Evolutionary conservation across 1,140 invertebrate genomes (phyloP).

Genomic region (Drosophila dunni): DNA sequence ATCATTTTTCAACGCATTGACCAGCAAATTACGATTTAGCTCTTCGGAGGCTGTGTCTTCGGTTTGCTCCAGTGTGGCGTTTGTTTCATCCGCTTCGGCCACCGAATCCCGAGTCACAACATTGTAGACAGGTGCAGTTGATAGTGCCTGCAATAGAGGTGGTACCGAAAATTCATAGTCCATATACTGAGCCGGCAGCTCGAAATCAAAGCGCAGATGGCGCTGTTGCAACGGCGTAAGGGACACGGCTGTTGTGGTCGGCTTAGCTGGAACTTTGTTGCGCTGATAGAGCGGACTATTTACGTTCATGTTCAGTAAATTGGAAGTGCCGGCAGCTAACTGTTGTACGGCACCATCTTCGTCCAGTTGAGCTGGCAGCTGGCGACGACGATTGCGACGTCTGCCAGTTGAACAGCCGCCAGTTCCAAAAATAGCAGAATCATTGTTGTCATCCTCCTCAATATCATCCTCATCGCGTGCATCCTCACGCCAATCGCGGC

Average conservation of each 20-base stretch:
- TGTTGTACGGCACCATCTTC: slow-evolving; percentile 52
- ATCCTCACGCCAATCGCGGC: slow-evolving; percentile 70
- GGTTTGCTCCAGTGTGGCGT: slow-evolving; percentile 56
- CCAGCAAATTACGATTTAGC: slow-evolving; percentile 78
- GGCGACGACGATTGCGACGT: slow-evolving; percentile 71
- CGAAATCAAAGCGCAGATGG: slow-evolving; percentile 76
- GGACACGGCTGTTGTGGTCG: slow-evolving; percentile 61
- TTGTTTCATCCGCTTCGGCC: slow-evolving; percentile 50
- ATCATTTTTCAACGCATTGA: slow-evolving; percentile 81
- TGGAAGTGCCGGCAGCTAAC: slow-evolving; percentile 45
- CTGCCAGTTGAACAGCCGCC: slow-evolving; percentile 25
- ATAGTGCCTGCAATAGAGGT: background rate
- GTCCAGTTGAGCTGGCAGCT: slow-evolving; percentile 50
- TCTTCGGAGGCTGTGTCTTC: slow-evolving; percentile 81
- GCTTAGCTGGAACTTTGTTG: slow-evolving; percentile 76
- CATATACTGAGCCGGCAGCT: slow-evolving; percentile 63
- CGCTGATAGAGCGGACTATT: slow-evolving; percentile 76
- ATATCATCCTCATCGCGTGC: slow-evolving; percentile 56
- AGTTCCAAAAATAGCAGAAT: slow-evolving; percentile 43
- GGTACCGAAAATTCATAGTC: slow-evolving; percentile 53
- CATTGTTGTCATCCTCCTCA: slow-evolving; percentile 72
- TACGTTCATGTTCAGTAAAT: slow-evolving; percentile 74
- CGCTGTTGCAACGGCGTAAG: slow-evolving; percentile 75
- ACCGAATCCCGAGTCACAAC: slow-evolving; percentile 40
- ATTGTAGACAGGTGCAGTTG: slow-evolving; percentile 43